phyloP scores from a whole-genome alignment of 2,797 vertebrate genomes.

The Podarcis lilfordi region DNA sequence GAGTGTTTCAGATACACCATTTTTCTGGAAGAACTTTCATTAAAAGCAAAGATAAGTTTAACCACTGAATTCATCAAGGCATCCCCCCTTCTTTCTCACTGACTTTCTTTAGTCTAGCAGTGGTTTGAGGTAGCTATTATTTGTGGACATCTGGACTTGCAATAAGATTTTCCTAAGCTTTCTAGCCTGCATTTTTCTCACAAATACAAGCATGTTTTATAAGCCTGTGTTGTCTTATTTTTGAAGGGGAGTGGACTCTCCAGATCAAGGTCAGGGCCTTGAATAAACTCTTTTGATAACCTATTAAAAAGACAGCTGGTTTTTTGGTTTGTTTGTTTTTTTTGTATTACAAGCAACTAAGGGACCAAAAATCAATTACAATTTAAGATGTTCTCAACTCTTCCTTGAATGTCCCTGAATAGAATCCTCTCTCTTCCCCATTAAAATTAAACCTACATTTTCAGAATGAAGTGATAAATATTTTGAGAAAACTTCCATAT shows the following conservation, averaged over 20 bases:
- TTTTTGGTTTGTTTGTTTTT: no score
- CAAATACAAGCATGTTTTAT: not conserved
- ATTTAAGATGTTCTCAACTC: not conserved
- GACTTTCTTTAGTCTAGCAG: not conserved
- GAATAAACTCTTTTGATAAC: not conserved
- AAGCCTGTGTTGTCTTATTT: not conserved
- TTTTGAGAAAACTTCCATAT: not conserved
- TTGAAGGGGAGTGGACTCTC: not conserved
- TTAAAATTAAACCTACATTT: not conserved
- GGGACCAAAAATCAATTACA: not conserved
- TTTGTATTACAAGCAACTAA: not conserved
- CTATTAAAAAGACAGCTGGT: no score
- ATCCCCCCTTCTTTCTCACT: not conserved
- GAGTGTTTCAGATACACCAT: slow-evolving; percentile 87
- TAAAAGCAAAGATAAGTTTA: slow-evolving; percentile 14
- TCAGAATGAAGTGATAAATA: not conserved
- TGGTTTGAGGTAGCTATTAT: not conserved
- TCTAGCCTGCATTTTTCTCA: not conserved
- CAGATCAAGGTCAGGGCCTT: not conserved
- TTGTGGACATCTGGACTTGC: not conserved
- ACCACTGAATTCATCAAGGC: not conserved
- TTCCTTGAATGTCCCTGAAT: not conserved
- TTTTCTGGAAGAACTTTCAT: slow-evolving; percentile 92
- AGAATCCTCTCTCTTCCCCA: not conserved
- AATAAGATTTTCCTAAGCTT: not conserved